These are phyloP conservation scores for Macrotis lagotis DNA, from an alignment of 2,113 vertebrate species.

Conservation along the genomic window DNA sequence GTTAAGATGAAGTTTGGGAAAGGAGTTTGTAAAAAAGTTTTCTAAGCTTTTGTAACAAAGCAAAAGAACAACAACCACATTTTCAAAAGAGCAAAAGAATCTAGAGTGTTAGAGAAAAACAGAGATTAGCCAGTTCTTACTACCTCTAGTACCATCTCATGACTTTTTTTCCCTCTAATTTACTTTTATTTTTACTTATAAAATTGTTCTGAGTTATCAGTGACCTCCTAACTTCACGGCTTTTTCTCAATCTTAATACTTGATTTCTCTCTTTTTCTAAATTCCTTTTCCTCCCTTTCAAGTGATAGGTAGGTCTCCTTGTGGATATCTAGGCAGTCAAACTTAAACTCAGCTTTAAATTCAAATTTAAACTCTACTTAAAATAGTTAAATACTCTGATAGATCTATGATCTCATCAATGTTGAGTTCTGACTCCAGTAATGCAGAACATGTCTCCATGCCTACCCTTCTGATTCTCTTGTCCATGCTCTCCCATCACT, in stretches of 20 bases:
- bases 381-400: not conserved
- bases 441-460: not conserved
- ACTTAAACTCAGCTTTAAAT: not conserved
- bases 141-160: not conserved
- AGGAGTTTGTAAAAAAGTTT: not conserved
- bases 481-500: not conserved
- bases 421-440: not conserved
- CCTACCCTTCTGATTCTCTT: too few species aligned
- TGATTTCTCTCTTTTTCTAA: not conserved
- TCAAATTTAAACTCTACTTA: not conserved
- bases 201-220: not conserved
- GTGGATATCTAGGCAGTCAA: not conserved
- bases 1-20: not conserved
- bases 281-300: not conserved
- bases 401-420: not conserved
- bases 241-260: not conserved
- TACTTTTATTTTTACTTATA: not conserved
- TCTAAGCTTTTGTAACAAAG: not conserved
- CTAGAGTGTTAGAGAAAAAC: not conserved
- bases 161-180: not conserved
- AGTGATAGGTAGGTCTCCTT: not conserved
- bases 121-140: not conserved
- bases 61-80: not conserved
- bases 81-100: not conserved
- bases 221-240: not conserved